Evolutionary conservation across 2,888 invertebrate species (phyloP), one percentile per base, ranked within the genome.

Genomic region (Tanaodytes sp.): DNA sequence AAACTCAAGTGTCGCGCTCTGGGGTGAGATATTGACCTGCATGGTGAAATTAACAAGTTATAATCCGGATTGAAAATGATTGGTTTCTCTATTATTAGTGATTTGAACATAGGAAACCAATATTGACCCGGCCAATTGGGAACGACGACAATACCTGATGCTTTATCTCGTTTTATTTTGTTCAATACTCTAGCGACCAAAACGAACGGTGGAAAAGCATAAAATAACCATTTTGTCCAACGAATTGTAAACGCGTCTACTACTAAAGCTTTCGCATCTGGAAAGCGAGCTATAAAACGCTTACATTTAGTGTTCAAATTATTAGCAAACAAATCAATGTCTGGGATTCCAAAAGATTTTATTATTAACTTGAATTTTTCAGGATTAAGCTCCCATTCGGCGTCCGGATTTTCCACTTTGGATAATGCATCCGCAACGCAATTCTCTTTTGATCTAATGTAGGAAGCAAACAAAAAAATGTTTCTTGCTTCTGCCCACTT

Each of bases 11-110:
- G n/a, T 15, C 45, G 14, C 20, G 8, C 11, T 33, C 36, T 33
- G 6, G 55, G 48, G 27, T 54, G 54, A 6, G 11, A 40, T 39
- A 9, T 39, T 2, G 48, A 48, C 18, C 54, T 63, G 23, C 30
- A 46, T 11, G 46, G 18, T n/a, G 31, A 46, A 9, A 31, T 11
- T 20, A 39, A 11, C 9, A 46, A 16, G 18, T 46, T 12, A 33
- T 3, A 12, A 6, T 12, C 12, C 4, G 36, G 36, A n/a, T n/a
- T 33, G 3, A 33, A 33, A n/a, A 33, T 33, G 3, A 33, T 4
- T 33, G 36, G 8, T 33, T 33, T n/a, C n/a, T 12, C 36, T 8
- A 33, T n/a, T 33, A 33, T 3, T 3, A 33, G 8, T 33, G 36
- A 33, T 5, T 2, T 15, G 11, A 39, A 39, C 3, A 16, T 5